Evolutionary conservation across 2,113 vertebrate genomes (phyloP).

Genomic region (Chamaea fasciata): DNA sequence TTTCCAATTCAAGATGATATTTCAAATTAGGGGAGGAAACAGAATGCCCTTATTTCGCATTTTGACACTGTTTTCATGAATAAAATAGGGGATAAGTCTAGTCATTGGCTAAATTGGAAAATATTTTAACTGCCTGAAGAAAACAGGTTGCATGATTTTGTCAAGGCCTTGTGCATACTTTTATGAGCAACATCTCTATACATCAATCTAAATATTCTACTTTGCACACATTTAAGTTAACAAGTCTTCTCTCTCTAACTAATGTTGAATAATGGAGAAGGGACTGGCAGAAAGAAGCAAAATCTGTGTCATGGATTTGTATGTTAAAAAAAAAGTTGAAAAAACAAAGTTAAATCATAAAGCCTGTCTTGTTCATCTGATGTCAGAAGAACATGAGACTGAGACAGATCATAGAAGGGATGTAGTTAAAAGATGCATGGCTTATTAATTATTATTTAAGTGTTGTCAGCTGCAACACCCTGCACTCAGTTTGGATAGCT

Average conservation of each 20-base stretch:
- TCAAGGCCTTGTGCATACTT: slow-evolving; percentile 14
- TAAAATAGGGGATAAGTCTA: slow-evolving; percentile 44
- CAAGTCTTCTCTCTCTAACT: slow-evolving; percentile 23
- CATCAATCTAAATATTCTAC: slow-evolving; percentile 37
- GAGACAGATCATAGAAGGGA: neutral
- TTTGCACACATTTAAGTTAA: slow-evolving; percentile 1
- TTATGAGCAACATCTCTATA: slow-evolving; percentile 12
- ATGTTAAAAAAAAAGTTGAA: neutral
- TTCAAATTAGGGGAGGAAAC: slow-evolving; percentile 46
- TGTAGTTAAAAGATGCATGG: neutral
- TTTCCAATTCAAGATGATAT: slow-evolving; percentile 55
- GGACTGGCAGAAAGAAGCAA: slow-evolving; percentile 17
- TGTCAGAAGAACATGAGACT: neutral
- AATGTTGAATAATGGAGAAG: slow-evolving; percentile 56
- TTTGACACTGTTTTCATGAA: slow-evolving; percentile 64
- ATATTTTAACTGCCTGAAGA: slow-evolving; percentile 54
- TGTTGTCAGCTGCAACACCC: neutral
- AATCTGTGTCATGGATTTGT: slow-evolving; percentile 9
- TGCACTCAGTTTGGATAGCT: neutral
- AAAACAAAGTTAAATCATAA: neutral
- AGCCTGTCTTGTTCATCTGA: neutral
- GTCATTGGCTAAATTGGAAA: slow-evolving; percentile 44
- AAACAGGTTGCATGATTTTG: slow-evolving; percentile 49
- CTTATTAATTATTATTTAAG: slow-evolving; percentile 6
- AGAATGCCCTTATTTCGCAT: slow-evolving; percentile 56